Evolutionary conservation across 2,888 invertebrate genomes (phyloP).

Genomic region (Carabus problematicus): DNA sequence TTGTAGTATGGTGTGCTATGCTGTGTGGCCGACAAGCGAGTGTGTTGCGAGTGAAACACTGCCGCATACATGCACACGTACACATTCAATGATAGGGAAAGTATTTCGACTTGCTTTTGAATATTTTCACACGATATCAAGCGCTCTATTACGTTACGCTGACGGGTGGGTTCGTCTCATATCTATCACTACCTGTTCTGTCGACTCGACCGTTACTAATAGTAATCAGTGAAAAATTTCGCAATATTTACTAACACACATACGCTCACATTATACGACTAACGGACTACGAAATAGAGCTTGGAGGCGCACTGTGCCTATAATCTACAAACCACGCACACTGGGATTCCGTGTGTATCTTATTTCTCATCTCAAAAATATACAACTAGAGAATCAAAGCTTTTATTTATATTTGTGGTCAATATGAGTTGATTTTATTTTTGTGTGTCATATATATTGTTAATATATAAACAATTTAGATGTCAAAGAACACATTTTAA

Average conservation of each 20-base stretch:
- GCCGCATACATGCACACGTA: too few species aligned
- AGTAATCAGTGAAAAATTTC: constrained; percentile 20
- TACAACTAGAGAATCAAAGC: too few species aligned
- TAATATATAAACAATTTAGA: too few species aligned
- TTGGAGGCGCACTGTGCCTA: not conserved
- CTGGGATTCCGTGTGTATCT: too few species aligned
- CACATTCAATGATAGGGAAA: constrained; percentile 29
- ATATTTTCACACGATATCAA: constrained; percentile 42
- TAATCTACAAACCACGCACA: not conserved
- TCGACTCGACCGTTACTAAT: constrained; percentile 25
- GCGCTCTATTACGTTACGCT: constrained; percentile 10
- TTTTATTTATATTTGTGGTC: too few species aligned
- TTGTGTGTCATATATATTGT: too few species aligned
- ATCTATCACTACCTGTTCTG: constrained; percentile 16
- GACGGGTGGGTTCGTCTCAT: constrained; percentile 28
- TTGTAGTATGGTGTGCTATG: constrained; percentile 1
- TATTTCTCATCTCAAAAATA: too few species aligned
- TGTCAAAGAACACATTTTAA: too few species aligned
- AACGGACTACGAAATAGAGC: constrained; percentile 5
- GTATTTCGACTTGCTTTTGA: constrained; percentile 32
- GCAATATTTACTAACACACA: constrained; percentile 27
- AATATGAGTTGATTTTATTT: too few species aligned
- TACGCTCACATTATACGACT: constrained; percentile 8
- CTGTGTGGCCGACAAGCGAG: not conserved
- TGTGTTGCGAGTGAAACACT: too few species aligned